These are phyloP conservation scores for Ophthalmolycus amberensis DNA, from an alignment of 2,113 vertebrate species.

Conservation along the genomic window DNA sequence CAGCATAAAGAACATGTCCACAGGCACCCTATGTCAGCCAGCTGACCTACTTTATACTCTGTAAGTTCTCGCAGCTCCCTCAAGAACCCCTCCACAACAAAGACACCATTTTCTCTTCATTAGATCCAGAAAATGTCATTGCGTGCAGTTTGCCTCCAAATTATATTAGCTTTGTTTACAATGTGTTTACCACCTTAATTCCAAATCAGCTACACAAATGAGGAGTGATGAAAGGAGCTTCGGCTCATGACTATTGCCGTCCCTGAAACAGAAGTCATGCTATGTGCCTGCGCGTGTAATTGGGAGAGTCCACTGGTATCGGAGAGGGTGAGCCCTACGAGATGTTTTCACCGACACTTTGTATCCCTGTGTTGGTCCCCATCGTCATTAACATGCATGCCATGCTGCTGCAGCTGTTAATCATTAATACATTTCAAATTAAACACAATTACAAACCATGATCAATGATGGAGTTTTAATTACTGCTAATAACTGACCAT, in stretches of 20 bases:
- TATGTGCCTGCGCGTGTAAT: conserved; percentile 46
- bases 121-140: conserved; percentile 75
- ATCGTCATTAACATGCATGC: conserved; percentile 68
- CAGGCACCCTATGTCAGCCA: conserved; percentile 75
- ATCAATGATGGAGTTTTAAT: conserved; percentile 88
- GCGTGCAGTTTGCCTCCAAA: conserved; percentile 65
- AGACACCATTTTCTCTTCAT: conserved; percentile 83
- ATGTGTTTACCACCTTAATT: conserved; percentile 64
- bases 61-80: conserved; percentile 75
- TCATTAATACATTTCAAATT: conserved; percentile 84
- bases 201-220: conserved; percentile 66
- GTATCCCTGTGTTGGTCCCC: conserved; percentile 58
- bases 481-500: conserved; percentile 89
- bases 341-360: conserved; percentile 54
- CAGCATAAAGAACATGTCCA: conserved; percentile 71
- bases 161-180: conserved; percentile 74
- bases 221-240: conserved; percentile 46
- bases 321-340: conserved; percentile 53
- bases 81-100: conserved; percentile 75
- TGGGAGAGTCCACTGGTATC: conserved; percentile 47
- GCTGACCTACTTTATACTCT: conserved; percentile 82
- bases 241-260: conserved; percentile 43
- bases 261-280: conserved; percentile 36
- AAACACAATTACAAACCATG: conserved; percentile 83
- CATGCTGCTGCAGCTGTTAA: conserved; percentile 75